Conservation (phyloP, 1,140 invertebrate genomes). For the Leptonema lineaticorne region DNA sequence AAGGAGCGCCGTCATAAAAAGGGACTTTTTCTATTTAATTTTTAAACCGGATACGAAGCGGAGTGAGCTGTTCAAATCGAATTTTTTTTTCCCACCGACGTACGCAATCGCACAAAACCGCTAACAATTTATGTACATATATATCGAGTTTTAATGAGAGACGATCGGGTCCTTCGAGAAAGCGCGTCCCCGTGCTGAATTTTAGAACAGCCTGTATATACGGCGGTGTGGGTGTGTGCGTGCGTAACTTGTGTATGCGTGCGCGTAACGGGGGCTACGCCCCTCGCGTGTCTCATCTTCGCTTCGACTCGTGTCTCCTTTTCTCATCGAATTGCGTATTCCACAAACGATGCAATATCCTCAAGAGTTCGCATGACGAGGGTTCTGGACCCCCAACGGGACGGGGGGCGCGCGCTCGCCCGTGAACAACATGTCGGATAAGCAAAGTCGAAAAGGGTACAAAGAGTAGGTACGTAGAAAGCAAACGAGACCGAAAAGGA, state of each 20-base stretch:
- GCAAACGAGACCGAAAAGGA: neutral
- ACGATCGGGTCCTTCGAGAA: neutral
- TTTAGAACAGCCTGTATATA: neutral
- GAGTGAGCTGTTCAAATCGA: too few species aligned
- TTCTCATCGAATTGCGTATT: slow-evolving; percentile 27
- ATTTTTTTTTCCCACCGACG: too few species aligned
- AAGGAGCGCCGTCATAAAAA: too few species aligned
- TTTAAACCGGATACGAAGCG: too few species aligned
- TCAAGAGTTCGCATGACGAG: slow-evolving; percentile 15
- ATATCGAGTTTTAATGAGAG: neutral
- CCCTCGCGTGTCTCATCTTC: too few species aligned
- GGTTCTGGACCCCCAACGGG: neutral
- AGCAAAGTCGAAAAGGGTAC: too few species aligned
- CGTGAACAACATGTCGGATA: slow-evolving; percentile 25
- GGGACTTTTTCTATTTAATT: too few species aligned
- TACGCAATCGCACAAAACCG: neutral
- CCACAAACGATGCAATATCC: slow-evolving; percentile 31
- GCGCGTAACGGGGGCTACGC: too few species aligned
- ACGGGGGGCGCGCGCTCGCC: neutral
- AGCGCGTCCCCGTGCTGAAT: neutral
- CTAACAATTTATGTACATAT: neutral
- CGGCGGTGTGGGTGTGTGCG: too few species aligned
- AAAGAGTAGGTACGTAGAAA: too few species aligned
- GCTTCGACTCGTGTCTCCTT: too few species aligned
- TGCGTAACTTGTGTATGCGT: too few species aligned